A percentile compares a stretch with the other conserved stretches of the same genome.
Evolutionary conservation across 2,888 invertebrate species (phyloP).

Genomic region (Physocephala rufipes): DNA sequence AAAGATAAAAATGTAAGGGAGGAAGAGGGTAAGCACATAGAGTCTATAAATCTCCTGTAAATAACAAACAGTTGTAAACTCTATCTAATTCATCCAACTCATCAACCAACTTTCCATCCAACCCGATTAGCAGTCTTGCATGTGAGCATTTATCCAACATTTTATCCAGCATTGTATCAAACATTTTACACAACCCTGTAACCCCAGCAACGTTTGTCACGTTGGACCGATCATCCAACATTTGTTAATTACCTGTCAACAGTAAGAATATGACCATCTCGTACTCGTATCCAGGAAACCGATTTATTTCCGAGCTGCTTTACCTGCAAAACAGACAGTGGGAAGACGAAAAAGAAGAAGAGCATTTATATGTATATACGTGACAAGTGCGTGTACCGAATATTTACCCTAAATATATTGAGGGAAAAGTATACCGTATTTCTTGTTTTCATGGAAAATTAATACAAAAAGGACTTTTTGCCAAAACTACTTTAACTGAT

Average conservation of each 20-base stretch:
- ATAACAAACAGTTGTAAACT: too few species aligned
- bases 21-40: too few species aligned
- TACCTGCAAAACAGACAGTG: conserved; percentile 67
- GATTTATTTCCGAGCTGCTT: conserved; percentile 93
- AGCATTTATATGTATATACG: conserved; percentile 4
- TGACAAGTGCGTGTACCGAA: conserved; percentile 38
- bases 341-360: conserved; percentile 17
- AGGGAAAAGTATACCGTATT: too few species aligned
- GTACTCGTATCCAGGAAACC: conserved; percentile 89
- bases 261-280: conserved; percentile 90
- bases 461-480: too few species aligned
- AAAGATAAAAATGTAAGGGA: too few species aligned
- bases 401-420: conserved; percentile 19
- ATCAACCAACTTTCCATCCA: too few species aligned
- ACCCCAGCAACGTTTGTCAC: background rate
- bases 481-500: too few species aligned
- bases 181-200: conserved; percentile 15
- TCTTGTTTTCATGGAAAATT: too few species aligned
- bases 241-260: conserved; percentile 78
- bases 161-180: background rate
- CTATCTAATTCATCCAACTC: too few species aligned
- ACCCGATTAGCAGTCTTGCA: too few species aligned
- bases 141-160: too few species aligned
- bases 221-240: conserved; percentile 5
- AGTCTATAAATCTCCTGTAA: too few species aligned